These are phyloP conservation scores for Ernsta delagoae DNA, from an alignment of 2,888 invertebrate genomes.

Conservation along the genomic window DNA sequence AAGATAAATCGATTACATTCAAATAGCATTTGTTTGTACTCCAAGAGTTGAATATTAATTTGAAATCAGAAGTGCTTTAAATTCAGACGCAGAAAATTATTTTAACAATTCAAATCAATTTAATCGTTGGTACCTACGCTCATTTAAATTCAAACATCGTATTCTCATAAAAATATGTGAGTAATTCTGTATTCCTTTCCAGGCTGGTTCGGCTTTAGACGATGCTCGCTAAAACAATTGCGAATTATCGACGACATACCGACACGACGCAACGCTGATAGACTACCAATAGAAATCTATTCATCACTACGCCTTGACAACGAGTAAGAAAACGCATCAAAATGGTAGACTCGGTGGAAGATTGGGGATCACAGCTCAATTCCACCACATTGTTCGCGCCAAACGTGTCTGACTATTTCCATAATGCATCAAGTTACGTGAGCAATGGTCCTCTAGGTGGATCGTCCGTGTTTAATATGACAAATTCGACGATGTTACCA, in stretches of 20 bases:
- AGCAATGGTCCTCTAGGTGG: background rate
- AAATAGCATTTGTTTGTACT: background rate
- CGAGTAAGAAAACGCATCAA: conserved; percentile 22
- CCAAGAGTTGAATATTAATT: conserved; percentile 1
- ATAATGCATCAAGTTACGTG: conserved; percentile 1
- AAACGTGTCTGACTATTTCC: background rate
- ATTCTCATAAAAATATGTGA: conserved; percentile 23
- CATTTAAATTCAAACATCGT: conserved; percentile 22
- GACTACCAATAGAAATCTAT: conserved; percentile 24
- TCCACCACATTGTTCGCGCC: background rate
- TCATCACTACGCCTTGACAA: conserved; percentile 12
- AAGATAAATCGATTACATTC: background rate
- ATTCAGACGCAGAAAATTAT: conserved; percentile 5
- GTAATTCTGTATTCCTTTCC: conserved; percentile 25
- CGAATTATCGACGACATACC: conserved; percentile 34
- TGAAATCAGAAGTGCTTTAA: background rate
- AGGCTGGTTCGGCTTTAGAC: conserved; percentile 18
- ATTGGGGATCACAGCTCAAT: background rate
- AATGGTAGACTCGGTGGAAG: conserved; percentile 1
- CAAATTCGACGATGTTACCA: conserved; percentile 41
- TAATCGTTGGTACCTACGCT: background rate
- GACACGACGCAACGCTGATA: conserved; percentile 19
- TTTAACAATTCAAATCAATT: conserved; percentile 11
- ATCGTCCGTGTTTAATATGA: conserved; percentile 33
- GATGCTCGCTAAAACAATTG: conserved; percentile 32